These are phyloP conservation scores for Dysmachus trigonus DNA, from an alignment of 2,888 invertebrate species.

Conservation along the genomic window DNA sequence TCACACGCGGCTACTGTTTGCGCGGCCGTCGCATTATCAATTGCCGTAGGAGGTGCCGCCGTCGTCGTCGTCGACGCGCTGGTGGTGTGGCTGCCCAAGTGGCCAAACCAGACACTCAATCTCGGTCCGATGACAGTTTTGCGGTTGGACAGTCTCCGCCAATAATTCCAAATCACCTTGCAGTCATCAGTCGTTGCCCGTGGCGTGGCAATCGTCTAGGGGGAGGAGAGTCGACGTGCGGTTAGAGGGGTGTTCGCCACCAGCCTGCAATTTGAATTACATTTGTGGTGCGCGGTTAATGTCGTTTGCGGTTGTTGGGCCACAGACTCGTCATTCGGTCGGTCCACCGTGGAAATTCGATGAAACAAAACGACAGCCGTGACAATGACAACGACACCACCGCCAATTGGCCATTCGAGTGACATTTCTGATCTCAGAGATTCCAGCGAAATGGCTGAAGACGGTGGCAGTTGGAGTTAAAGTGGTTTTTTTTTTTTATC, in stretches of 20 bases:
- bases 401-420: not conserved
- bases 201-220: not conserved
- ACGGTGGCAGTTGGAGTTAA: not conserved
- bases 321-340: not conserved
- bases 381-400: not conserved
- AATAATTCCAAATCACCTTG: conserved; percentile 7
- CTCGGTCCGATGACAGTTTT: conserved; percentile 21
- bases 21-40: not conserved
- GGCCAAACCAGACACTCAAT: conserved; percentile 9
- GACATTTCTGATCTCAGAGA: not conserved
- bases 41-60: not conserved
- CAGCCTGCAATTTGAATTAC: not conserved
- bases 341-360: not conserved
- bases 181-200: not conserved
- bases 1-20: not conserved
- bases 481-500: not conserved
- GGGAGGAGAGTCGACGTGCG: not conserved
- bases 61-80: too few relatives aligned
- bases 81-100: not conserved
- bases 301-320: not conserved
- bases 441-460: not conserved
- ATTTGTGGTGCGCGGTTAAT: not conserved
- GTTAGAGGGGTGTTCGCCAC: not conserved
- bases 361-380: not conserved
- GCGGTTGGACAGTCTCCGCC: conserved; percentile 6